A percentile compares a stretch with the other conserved stretches of the same genome.
These are phyloP conservation scores for Melanophora roralis DNA, from an alignment of 2,888 invertebrate species.

Conservation along the genomic window DNA sequence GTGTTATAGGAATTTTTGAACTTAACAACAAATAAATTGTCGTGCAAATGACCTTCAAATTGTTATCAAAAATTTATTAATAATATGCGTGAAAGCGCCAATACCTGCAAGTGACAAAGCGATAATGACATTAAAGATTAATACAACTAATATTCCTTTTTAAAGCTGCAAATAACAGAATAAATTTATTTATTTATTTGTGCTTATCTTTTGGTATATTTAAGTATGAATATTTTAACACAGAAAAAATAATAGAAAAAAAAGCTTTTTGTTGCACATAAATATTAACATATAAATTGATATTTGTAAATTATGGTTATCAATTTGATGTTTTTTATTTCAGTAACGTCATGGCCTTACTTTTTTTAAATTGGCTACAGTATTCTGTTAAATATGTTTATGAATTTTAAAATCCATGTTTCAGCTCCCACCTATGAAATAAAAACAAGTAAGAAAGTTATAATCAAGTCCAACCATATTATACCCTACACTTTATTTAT, in stretches of 20 bases:
- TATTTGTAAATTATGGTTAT: constrained; percentile 37
- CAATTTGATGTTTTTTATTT: constrained; percentile 8
- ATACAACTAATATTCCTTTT: no score
- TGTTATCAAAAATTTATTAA: no score
- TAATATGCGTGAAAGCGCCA: no score
- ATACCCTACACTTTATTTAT: no score
- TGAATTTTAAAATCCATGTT: constrained; percentile 38
- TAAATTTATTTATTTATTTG: no score
- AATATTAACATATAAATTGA: constrained; percentile 57
- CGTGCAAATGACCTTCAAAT: no score
- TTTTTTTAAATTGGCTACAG: neutral
- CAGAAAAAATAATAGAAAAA: neutral
- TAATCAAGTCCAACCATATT: no score
- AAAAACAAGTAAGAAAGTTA: neutral
- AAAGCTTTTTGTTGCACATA: neutral
- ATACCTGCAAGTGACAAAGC: no score
- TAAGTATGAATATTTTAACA: constrained; percentile 2
- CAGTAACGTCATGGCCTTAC: neutral
- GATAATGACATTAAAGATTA: no score
- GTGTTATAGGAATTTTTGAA: no score
- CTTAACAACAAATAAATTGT: no score
- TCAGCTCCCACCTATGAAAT: neutral
- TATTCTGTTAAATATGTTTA: constrained; percentile 40
- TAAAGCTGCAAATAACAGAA: no score
- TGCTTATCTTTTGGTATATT: neutral